These are phyloP conservation scores for Myoxocephalus aenaeus DNA, from an alignment of 2,797 vertebrate genomes.

Conservation along the genomic window DNA sequence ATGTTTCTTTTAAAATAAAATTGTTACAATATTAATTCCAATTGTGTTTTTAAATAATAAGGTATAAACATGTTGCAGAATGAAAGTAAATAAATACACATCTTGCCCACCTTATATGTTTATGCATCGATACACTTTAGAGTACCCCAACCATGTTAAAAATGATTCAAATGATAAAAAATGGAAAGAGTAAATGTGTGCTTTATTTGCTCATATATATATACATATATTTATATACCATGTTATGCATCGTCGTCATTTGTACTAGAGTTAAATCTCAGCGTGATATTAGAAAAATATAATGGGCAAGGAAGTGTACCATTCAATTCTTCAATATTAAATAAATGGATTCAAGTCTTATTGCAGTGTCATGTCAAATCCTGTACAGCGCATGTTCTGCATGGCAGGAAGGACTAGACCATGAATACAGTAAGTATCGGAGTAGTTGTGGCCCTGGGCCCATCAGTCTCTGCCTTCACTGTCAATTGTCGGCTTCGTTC, in stretches of 20 bases:
- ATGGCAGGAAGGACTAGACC: slow-evolving; percentile 62
- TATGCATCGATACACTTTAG: background rate
- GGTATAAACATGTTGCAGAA: slow-evolving; percentile 5
- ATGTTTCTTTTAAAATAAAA: background rate
- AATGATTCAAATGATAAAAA: slow-evolving; percentile 45
- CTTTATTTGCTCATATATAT: slow-evolving; percentile 79
- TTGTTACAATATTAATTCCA: background rate
- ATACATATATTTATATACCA: slow-evolving; percentile 7
- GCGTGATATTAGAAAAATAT: slow-evolving; percentile 69
- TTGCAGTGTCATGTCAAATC: slow-evolving; percentile 77
- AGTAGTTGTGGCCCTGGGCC: slow-evolving; percentile 57
- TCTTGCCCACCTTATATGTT: slow-evolving; percentile 4
- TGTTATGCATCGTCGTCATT: slow-evolving; percentile 53
- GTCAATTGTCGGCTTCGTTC: slow-evolving; percentile 86
- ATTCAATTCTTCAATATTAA: slow-evolving; percentile 82
- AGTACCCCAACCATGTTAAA: slow-evolving; percentile 7
- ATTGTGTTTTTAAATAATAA: slow-evolving; percentile 11
- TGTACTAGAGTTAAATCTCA: slow-evolving; percentile 66
- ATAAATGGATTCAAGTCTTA: slow-evolving; percentile 84
- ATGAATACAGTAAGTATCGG: slow-evolving; percentile 67
- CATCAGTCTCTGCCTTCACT: slow-evolving; percentile 59
- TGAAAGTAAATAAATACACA: slow-evolving; percentile 15
- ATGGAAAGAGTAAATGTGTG: slow-evolving; percentile 66
- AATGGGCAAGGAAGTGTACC: slow-evolving; percentile 75
- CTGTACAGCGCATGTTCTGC: slow-evolving; percentile 73